Percentiles rank a stretch among this genome's conserved stretches.
phyloP scores from a whole-genome alignment of 2,797 vertebrate species.

The Acrossocheilus fasciatus region DNA sequence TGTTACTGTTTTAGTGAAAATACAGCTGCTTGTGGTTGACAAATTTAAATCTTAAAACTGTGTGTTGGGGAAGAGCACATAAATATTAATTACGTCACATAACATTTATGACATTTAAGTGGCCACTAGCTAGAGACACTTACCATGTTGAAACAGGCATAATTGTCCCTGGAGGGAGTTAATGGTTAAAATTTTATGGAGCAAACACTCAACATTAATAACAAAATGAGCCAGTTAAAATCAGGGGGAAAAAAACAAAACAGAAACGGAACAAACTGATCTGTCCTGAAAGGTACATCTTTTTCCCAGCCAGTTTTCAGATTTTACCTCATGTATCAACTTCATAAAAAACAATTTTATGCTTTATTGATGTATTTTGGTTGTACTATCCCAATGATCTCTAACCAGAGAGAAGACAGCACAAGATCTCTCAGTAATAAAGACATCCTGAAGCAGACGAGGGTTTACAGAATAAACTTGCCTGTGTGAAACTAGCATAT shows the following conservation, averaged over 20 bases:
- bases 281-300: background rate
- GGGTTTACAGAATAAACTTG: background rate
- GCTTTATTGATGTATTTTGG: background rate
- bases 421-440: background rate
- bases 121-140: background rate
- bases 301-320: background rate
- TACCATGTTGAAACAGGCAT: background rate
- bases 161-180: background rate
- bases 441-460: background rate
- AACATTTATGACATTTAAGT: background rate
- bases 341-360: background rate
- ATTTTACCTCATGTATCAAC: background rate
- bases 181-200: background rate
- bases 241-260: background rate
- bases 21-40: background rate
- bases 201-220: conserved; percentile 8
- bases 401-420: background rate
- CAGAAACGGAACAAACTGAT: background rate
- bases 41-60: background rate
- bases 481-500: background rate
- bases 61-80: conserved; percentile 1
- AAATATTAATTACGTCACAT: background rate
- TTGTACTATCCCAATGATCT: background rate
- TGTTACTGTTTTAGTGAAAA: background rate
- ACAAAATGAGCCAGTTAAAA: conserved; percentile 8